phyloP scores from a whole-genome alignment of 2,888 invertebrate genomes.

The Phortica okadai region DNA sequence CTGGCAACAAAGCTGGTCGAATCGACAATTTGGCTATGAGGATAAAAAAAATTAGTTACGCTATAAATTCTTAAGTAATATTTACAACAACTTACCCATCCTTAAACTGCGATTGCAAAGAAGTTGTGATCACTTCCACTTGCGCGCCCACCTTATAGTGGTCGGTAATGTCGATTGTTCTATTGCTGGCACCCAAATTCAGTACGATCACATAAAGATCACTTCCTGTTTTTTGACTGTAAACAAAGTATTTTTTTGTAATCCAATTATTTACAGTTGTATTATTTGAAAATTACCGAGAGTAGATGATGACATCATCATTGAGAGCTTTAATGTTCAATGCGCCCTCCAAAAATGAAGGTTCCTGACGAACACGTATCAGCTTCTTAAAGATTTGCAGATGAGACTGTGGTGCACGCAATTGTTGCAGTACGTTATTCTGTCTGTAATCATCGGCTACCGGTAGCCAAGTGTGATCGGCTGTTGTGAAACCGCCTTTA shows the following conservation, averaged over 20 bases:
- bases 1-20: slow-evolving; percentile 61
- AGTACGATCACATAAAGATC: slow-evolving; percentile 77
- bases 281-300: slow-evolving; percentile 56
- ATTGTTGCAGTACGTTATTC: slow-evolving; percentile 80
- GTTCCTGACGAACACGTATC: slow-evolving; percentile 78
- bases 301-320: slow-evolving; percentile 71
- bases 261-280: not conserved
- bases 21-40: slow-evolving; percentile 59
- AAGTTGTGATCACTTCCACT: slow-evolving; percentile 73
- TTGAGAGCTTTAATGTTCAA: slow-evolving; percentile 65
- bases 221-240: slow-evolving; percentile 63
- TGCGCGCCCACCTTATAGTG: slow-evolving; percentile 61
- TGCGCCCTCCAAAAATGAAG: slow-evolving; percentile 68
- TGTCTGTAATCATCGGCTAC: slow-evolving; percentile 80
- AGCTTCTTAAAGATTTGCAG: slow-evolving; percentile 81
- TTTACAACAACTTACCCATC: slow-evolving; percentile 65
- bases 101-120: slow-evolving; percentile 68
- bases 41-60: not conserved
- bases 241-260: not conserved
- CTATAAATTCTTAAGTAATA: not conserved
- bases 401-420: slow-evolving; percentile 78
- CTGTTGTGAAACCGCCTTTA: slow-evolving; percentile 75
- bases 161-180: slow-evolving; percentile 76
- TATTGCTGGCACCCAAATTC: slow-evolving; percentile 78
- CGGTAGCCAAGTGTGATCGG: slow-evolving; percentile 82